A percentile compares a stretch with the other conserved stretches of the same genome.
phyloP scores from a whole-genome alignment of 2,888 invertebrate species.

The Oxyteleia sp. region DNA sequence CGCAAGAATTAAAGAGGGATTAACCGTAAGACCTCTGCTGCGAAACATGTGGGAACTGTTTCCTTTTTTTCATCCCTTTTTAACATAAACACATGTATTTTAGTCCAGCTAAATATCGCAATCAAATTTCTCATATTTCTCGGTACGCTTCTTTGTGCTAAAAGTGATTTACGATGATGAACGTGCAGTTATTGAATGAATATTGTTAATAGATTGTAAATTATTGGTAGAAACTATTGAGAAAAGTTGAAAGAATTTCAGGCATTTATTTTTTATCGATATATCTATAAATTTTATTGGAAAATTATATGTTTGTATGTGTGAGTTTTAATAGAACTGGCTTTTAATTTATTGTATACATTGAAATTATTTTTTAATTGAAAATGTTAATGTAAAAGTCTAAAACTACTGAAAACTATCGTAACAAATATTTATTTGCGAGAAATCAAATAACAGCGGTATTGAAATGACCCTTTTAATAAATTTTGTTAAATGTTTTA shows the following conservation, averaged over 20 bases:
- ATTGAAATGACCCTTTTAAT: too few species aligned
- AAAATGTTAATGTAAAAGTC: too few species aligned
- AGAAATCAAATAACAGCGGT: too few species aligned
- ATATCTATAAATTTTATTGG: background rate
- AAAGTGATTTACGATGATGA: constrained; percentile 7
- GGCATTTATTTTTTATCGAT: constrained; percentile 4
- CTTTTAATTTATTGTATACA: too few species aligned
- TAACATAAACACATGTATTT: constrained; percentile 58
- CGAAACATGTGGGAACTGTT: constrained; percentile 64
- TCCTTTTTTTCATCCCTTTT: constrained; percentile 56
- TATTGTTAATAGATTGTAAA: constrained; percentile 9
- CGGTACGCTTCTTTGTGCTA: constrained; percentile 13
- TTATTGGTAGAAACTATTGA: background rate
- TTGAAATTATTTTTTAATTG: too few species aligned
- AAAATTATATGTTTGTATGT: too few species aligned
- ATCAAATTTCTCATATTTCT: constrained; percentile 55
- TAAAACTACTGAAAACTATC: too few species aligned
- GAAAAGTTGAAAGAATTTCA: too few species aligned
- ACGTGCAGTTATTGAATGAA: background rate
- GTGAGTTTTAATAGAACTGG: too few species aligned
- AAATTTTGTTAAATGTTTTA: too few species aligned
- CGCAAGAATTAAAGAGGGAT: constrained; percentile 66
- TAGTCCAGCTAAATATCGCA: constrained; percentile 51
- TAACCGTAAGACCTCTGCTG: constrained; percentile 67
- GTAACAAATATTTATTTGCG: too few species aligned